Percentiles rank a stretch among this genome's conserved stretches.
Evolutionary conservation across 2,797 vertebrate genomes (phyloP).

Genomic region (Lutjanus argentimaculatus): DNA sequence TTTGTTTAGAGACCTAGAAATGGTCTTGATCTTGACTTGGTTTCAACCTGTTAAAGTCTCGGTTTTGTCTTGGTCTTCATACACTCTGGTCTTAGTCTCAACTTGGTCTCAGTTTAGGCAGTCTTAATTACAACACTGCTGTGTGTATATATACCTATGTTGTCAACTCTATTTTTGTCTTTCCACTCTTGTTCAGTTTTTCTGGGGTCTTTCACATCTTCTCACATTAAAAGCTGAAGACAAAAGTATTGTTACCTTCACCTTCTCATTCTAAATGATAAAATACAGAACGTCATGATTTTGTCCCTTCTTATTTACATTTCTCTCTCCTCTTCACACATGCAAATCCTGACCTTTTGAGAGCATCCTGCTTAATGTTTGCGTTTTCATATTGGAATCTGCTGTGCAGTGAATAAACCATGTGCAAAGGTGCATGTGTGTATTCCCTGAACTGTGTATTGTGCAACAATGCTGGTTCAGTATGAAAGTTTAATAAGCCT

Average conservation of each 20-base stretch:
- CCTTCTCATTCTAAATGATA: neutral
- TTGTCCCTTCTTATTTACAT: slow-evolving; percentile 13
- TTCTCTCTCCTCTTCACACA: slow-evolving; percentile 13
- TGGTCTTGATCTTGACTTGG: too few species aligned
- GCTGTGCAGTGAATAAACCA: slow-evolving; percentile 60
- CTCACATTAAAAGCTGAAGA: neutral
- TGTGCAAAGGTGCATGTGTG: slow-evolving; percentile 37
- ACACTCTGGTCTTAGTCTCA: too few species aligned
- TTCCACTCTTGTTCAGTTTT: neutral
- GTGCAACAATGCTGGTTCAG: slow-evolving; percentile 62
- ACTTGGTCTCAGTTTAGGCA: too few species aligned
- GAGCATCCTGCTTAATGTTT: slow-evolving; percentile 46
- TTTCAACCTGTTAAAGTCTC: too few species aligned
- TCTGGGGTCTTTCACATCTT: neutral
- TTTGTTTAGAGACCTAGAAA: too few species aligned
- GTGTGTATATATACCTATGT: neutral
- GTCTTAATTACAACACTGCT: too few species aligned
- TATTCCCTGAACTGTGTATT: slow-evolving; percentile 61
- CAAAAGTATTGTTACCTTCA: neutral
- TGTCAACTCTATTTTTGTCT: neutral
- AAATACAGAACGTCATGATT: slow-evolving; percentile 16
- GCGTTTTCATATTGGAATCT: slow-evolving; percentile 58
- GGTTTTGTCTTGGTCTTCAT: too few species aligned
- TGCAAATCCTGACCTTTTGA: slow-evolving; percentile 60
- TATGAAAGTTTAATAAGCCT: slow-evolving; percentile 81